These are phyloP conservation scores for Microtus richardsoni DNA, from an alignment of 2,113 vertebrate species.

Conservation along the genomic window DNA sequence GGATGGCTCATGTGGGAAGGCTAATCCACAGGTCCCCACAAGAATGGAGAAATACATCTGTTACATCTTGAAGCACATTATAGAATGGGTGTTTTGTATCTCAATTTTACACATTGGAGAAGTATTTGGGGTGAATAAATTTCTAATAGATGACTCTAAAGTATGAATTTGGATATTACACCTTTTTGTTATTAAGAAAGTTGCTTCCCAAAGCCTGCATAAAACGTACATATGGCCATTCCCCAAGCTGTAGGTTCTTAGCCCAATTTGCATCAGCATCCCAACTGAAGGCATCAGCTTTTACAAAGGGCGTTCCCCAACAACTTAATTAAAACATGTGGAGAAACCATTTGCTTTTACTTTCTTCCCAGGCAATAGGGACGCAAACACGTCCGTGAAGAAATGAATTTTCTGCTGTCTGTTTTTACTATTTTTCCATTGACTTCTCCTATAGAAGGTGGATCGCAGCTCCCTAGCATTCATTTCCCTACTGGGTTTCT, in stretches of 20 bases:
- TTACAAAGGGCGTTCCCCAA: conserved; percentile 77
- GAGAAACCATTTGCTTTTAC: conserved; percentile 79
- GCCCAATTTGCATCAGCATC: conserved; percentile 80
- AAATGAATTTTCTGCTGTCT: conserved; percentile 33
- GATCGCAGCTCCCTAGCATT: conserved; percentile 64
- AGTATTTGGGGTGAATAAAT: conserved; percentile 73
- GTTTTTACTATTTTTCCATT: neutral
- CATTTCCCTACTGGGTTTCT: conserved; percentile 44
- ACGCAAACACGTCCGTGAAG: conserved; percentile 65
- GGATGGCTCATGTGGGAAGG: conserved; percentile 81
- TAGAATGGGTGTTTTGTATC: conserved; percentile 78
- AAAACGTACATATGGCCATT: conserved; percentile 66
- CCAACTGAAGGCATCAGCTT: conserved; percentile 81
- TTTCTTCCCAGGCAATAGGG: conserved; percentile 71
- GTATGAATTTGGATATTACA: conserved; percentile 29
- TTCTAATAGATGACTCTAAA: conserved; percentile 53
- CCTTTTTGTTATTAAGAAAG: conserved; percentile 55
- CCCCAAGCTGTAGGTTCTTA: conserved; percentile 68
- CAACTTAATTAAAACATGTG: conserved; percentile 87
- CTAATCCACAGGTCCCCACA: conserved; percentile 84
- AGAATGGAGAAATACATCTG: conserved; percentile 79
- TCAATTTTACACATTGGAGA: conserved; percentile 76
- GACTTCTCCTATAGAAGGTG: conserved; percentile 49
- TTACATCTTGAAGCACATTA: conserved; percentile 77
- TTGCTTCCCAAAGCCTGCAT: conserved; percentile 48